phyloP scores from a whole-genome alignment of 1,140 invertebrate species.

The Coptotermes formosanus region DNA sequence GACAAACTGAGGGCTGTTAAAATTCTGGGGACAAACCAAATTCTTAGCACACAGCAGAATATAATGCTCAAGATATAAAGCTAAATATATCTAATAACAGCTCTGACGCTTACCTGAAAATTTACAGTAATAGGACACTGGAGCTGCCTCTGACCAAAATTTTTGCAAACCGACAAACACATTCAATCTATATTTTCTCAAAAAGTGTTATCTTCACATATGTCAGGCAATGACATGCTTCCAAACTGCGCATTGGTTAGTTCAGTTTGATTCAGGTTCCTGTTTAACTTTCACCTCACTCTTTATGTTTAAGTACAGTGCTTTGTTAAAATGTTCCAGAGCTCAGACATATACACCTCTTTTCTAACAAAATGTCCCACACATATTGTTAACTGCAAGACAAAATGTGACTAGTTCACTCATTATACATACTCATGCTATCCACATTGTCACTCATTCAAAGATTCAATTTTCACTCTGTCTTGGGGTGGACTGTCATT shows the following conservation, averaged over 20 bases:
- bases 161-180: background rate
- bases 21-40: background rate
- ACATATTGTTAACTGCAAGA: background rate
- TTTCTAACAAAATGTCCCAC: background rate
- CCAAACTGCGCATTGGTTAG: background rate
- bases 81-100: background rate
- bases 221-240: background rate
- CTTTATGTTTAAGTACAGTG: slow-evolving; percentile 5
- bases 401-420: slow-evolving; percentile 1
- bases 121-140: no score
- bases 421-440: background rate
- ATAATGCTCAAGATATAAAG: background rate
- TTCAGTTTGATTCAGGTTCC: background rate
- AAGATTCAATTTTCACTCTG: background rate
- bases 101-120: background rate
- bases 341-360: background rate
- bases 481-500: background rate
- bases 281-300: background rate
- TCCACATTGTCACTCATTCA: background rate
- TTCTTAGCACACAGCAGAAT: background rate
- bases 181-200: background rate
- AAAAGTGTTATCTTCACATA: background rate
- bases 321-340: background rate
- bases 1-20: background rate
- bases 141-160: background rate